Evolutionary conservation across 2,113 vertebrate genomes (phyloP), one percentile per base, ranked within the genome.

Genomic region (Ptilonorhynchus violaceus): DNA sequence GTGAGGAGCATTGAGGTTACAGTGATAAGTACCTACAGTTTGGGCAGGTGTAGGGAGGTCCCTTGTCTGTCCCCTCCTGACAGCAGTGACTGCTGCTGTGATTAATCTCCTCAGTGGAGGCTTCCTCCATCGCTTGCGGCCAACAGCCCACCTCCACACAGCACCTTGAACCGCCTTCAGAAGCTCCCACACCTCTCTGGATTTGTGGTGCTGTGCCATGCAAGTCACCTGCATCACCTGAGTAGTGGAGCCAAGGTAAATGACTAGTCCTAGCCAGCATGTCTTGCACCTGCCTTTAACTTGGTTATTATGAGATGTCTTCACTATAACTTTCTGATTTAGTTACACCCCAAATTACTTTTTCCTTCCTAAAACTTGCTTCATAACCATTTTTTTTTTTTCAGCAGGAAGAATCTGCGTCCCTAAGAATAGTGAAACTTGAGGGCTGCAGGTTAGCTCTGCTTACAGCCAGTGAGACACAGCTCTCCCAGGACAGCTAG

Each of bases 231-330:
- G 13, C 23, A 8, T 0, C 2, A 8, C 25, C 35, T 24, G 28
- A 64, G 55, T 13, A 37, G 41, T 13, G 50, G 30, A 59, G 59
- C 21, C 1, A 10, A 52, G 27, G 33, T 31, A 42, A 53, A 23
- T 6, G 7, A 24, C 35, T 2, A 12, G 7, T 53, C 18, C 59
- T 55, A 33, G 49, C n/a, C 63, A 80, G 35, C 16, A 1, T 0
- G 0, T 15, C 46, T 78, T 50, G 11, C n/a, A 21, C 17, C 53
- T 17, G 20, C 22, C 28, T 59, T 63, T 89, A 37, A 46, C 44
- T 55, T 17, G 0, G 0, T 37, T 76, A 62, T 63, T 63, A 22
- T 37, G n/a, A 37, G 25, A 41, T 0, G 0, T 55, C 25, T 72
- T 92, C 10, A 3, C 33, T 67, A 9, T 47, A 42, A 55, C 10